These are phyloP conservation scores for Siderastrea radians DNA, from an alignment of 92 coral and sea anemone genomes.

Conservation along the genomic window DNA sequence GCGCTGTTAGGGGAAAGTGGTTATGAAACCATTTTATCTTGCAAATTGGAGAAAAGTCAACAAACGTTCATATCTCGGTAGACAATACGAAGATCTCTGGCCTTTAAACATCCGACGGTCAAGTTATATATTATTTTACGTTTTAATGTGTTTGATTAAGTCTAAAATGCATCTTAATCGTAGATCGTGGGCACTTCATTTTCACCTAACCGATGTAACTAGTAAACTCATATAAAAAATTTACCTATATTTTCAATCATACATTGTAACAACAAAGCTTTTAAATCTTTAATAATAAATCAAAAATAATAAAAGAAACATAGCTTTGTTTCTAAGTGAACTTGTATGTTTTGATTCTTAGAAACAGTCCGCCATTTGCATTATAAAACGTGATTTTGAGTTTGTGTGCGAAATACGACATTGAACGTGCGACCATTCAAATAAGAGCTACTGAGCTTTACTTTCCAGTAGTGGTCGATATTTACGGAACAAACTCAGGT, in stretches of 20 bases:
- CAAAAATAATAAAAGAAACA: background rate
- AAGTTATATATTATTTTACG: background rate
- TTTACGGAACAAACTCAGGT: background rate
- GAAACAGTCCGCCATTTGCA: background rate
- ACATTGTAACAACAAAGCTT: background rate
- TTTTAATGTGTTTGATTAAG: too few species aligned
- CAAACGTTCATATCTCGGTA: constrained; percentile 1
- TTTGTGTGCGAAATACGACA: too few species aligned
- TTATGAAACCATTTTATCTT: background rate
- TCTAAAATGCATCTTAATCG: too few species aligned
- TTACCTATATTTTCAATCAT: background rate
- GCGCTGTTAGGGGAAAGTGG: background rate
- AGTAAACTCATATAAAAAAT: background rate
- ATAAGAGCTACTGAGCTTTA: background rate
- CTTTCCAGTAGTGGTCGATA: background rate
- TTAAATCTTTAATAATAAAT: too few species aligned
- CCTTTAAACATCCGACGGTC: background rate
- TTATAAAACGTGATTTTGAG: too few species aligned
- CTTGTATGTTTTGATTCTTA: background rate
- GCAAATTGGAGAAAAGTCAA: background rate
- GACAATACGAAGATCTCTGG: background rate
- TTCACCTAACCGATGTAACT: too few species aligned
- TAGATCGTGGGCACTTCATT: too few species aligned
- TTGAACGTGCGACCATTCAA: background rate
- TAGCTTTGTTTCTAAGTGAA: constrained; percentile 14